Base-by-base conservation (phyloP, 2,113 vertebrate species). In the Eleginops maclovinus region DNA sequence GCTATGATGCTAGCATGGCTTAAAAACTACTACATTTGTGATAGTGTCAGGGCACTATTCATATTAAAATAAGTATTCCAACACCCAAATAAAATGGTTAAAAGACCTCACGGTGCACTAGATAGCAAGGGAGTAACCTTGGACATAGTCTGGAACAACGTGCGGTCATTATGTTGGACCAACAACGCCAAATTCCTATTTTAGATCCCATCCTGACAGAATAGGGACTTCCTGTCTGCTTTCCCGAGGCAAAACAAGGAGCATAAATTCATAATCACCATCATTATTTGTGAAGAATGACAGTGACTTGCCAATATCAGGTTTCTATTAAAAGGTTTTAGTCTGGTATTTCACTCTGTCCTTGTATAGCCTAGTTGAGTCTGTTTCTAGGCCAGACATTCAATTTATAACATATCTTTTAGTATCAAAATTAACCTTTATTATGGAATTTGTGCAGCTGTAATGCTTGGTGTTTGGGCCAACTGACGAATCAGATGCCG, bases 351-450 rank as follows among this genome's bases (percentile, higher is more conserved):
- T 81, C 26, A 21, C 47, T 61, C 19, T 43, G 24, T 17, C 56
- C 9, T 54, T 56, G 19, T 3, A 31, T 9, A 41, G 16, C 14
- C 7, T n/a, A 65, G 36, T 54, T 49, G 60, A 24, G 28, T 67
- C 8, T 41, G n/a, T 61, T 55, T 72, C 80, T 28, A 49, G 12
- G 24, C 21, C 49, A 50, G 24, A 68, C 28, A 5, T 72, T 14
- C 26, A 21, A 41, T 63, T 19, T 26, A 21, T 55, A 22, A 24
- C 8, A 36, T 26, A 43, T 72, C 41, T 50, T 22, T 22, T n/a
- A 44, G 12, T 44, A 28, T 46, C 0, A 53, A 66, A 56, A 31
- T 24, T 0, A 1, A 66, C 16, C 59, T 5, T 65, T 72, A 74
- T 15, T 24, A 43, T 70, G 41, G 46, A 59, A 21, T 24, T 58